These are phyloP conservation scores for Callionymus lyra DNA, from an alignment of 2,113 vertebrate genomes.

Conservation along the genomic window DNA sequence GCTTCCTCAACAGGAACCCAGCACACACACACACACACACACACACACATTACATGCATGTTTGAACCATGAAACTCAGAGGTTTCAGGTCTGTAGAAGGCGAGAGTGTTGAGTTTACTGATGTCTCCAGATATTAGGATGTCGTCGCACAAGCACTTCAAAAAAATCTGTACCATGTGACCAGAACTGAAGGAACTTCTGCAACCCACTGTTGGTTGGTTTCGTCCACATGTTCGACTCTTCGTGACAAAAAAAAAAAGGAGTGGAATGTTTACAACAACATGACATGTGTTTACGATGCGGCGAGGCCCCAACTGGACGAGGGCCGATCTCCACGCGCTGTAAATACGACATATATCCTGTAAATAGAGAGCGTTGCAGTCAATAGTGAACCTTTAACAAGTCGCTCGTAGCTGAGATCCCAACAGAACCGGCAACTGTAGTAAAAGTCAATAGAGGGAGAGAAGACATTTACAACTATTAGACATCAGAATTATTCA, in stretches of 20 bases:
- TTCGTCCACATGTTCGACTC: background rate
- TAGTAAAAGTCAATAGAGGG: background rate
- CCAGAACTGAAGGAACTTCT: background rate
- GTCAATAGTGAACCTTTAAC: no score
- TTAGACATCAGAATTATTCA: no score
- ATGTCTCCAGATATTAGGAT: background rate
- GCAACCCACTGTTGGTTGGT: background rate
- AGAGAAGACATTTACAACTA: background rate
- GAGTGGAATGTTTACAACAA: conserved; percentile 57
- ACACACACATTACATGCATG: conserved; percentile 22
- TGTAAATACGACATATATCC: conserved; percentile 36
- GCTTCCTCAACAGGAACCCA: conserved; percentile 9
- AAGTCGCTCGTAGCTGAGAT: no score
- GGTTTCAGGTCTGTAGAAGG: conserved; percentile 4
- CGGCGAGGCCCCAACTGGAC: conserved; percentile 1
- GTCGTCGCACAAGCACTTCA: background rate
- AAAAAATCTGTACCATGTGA: no score
- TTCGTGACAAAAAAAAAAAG: conserved; percentile 3
- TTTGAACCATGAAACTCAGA: conserved; percentile 16
- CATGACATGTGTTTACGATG: conserved; percentile 10
- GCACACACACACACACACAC: conserved; percentile 14
- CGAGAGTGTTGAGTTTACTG: background rate
- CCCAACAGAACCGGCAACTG: background rate
- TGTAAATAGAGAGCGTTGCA: conserved; percentile 15
- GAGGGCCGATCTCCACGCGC: conserved; percentile 23